Evolutionary conservation across 1,140 invertebrate genomes (phyloP), one percentile per base, ranked within the genome.

Genomic region (Papilio aristodemus): DNA sequence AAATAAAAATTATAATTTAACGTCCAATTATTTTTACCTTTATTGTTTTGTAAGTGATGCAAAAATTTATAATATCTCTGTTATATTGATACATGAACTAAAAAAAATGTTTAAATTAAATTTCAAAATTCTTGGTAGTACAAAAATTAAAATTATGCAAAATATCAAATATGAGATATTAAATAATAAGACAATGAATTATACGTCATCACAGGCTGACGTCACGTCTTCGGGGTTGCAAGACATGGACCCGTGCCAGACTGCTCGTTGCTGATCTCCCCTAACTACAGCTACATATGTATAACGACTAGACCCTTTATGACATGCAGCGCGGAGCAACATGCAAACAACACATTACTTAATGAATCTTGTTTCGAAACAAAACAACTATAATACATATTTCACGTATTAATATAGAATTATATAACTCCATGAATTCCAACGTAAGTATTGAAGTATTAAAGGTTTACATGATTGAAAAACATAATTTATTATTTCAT

Each of bases 221-320:
- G 75, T 69, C 71, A 67, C 73, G 50, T 41, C 54, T 64, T 63
- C 64, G 27, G 27, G 6, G 27, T 6, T 70, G 70, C 71, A 67
- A 62, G 39, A 67, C 66, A 71, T 79, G 78, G 78, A 79, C 60
- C 70, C 62, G 71, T 79, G 75, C 75, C 73, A 79, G 71, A 69
- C 68, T 50, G 54, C 71, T 58, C 68, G 68, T 38, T 9, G 59
- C 58, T 10, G 10, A 57, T 59, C 58, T 46, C 6, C 7, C n/a
- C 59, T 17, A 37, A 19, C 14, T 13, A 13, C 8, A 11, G 0
- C 8, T 50, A 50, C 43, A 19, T 14, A n/a, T 8, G 13, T n/a
- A 14, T n/a, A n/a, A n/a, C n/a, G n/a, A 17, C 27, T 36, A 13
- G 58, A 32, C 58, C 27, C 27, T 32, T 60, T 37, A 60, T 60